Evolutionary conservation across 2,797 vertebrate species (phyloP).

Genomic region (Coracias cyanogaster): DNA sequence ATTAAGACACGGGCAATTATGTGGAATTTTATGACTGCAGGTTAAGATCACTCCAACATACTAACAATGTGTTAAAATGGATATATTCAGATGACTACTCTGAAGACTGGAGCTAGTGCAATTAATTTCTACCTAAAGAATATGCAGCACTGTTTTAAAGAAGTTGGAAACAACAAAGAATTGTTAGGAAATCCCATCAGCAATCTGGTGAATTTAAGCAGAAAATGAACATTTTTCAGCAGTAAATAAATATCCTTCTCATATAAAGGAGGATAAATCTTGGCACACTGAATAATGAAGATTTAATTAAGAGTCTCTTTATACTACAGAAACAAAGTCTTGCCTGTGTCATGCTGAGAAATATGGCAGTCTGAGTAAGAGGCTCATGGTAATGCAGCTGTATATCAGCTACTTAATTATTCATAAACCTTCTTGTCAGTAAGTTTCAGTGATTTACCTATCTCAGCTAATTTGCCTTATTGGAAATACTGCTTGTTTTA

Average conservation of each 20-base stretch:
- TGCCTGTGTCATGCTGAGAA: background rate
- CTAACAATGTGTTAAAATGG: background rate
- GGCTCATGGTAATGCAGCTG: background rate
- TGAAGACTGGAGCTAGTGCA: background rate
- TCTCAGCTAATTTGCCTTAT: slow-evolving; percentile 8
- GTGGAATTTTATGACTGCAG: background rate
- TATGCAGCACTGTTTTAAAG: background rate
- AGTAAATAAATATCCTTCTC: background rate
- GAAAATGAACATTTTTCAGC: slow-evolving; percentile 11
- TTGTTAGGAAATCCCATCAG: background rate
- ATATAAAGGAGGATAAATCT: background rate
- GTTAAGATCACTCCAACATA: background rate
- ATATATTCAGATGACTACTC: slow-evolving; percentile 12
- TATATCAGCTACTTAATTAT: slow-evolving; percentile 38
- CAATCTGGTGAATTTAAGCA: background rate
- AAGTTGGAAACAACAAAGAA: background rate
- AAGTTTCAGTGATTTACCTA: slow-evolving; percentile 24
- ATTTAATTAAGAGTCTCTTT: slow-evolving; percentile 62
- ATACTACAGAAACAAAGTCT: slow-evolving; percentile 23
- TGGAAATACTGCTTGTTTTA: background rate
- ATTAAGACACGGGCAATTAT: background rate
- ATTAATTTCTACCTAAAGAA: background rate
- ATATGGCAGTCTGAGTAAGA: background rate
- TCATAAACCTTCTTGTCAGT: background rate
- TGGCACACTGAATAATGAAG: slow-evolving; percentile 11